phyloP scores from a whole-genome alignment of 2,888 invertebrate species.

The Heteromyza rotundicornis region DNA sequence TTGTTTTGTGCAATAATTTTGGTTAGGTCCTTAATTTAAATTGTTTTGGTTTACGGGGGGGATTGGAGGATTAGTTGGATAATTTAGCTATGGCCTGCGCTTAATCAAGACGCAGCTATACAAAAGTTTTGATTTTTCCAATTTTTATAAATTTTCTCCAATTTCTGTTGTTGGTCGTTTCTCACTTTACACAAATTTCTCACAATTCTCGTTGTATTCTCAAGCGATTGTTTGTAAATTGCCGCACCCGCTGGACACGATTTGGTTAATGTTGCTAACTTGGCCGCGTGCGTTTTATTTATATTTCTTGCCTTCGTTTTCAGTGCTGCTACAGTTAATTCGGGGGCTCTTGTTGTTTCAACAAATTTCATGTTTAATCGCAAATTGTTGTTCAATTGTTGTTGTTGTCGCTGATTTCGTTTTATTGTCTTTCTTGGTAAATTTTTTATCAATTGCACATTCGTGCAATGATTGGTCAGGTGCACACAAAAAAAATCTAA shows the following conservation, averaged over 20 bases:
- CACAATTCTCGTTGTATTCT: slow-evolving; percentile 27
- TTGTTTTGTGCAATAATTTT: slow-evolving; percentile 10
- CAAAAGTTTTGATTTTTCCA: slow-evolving; percentile 60
- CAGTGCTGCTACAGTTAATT: slow-evolving; percentile 34
- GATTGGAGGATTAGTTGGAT: neutral
- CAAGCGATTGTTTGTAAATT: too few relatives aligned
- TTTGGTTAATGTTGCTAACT: slow-evolving; percentile 35
- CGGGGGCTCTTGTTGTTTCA: slow-evolving; percentile 52
- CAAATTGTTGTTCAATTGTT: slow-evolving; percentile 23
- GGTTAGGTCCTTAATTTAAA: too few relatives aligned
- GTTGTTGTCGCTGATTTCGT: neutral
- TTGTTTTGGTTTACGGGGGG: too few relatives aligned
- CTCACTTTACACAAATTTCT: slow-evolving; percentile 30
- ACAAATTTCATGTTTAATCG: slow-evolving; percentile 63
- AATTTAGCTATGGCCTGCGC: slow-evolving; percentile 4
- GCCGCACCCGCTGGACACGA: slow-evolving; percentile 33
- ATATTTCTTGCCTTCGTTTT: slow-evolving; percentile 34
- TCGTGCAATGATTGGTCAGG: neutral
- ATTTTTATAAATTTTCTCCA: slow-evolving; percentile 49
- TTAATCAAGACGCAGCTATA: slow-evolving; percentile 62
- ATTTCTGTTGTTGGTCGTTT: slow-evolving; percentile 40
- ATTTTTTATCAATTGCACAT: neutral
- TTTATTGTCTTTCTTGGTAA: neutral
- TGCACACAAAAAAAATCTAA: neutral
- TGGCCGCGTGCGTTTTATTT: slow-evolving; percentile 42